Evolutionary conservation across 2,797 vertebrate genomes (phyloP).

Genomic region (Microhierax caerulescens): DNA sequence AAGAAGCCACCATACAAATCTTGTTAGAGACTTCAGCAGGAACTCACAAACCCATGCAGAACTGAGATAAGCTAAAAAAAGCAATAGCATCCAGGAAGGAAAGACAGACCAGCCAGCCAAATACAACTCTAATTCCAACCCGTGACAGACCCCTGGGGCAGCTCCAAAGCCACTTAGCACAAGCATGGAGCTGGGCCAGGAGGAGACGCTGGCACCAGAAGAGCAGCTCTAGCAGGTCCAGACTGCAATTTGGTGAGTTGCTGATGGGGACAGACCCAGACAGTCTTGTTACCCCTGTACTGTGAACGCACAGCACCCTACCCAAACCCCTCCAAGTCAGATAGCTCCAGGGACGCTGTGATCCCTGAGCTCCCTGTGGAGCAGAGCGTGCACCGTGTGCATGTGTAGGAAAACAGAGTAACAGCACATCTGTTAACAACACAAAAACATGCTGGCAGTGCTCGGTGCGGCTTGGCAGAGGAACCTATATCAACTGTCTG

Average conservation of each 20-base stretch:
- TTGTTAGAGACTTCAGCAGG: conserved; percentile 62
- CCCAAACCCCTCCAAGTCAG: fast-evolving
- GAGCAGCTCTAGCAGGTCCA: conserved; percentile 7
- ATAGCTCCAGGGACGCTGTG: not conserved
- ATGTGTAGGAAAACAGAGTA: fast-evolving
- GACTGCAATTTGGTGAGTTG: not conserved
- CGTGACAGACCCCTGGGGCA: conserved; percentile 66
- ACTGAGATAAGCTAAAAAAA: conserved; percentile 69
- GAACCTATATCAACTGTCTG: not conserved
- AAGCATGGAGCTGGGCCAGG: conserved; percentile 43
- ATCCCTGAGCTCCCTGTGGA: not conserved
- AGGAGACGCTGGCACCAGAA: conserved; percentile 13
- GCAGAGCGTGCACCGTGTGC: fast-evolving
- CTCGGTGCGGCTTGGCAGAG: not conserved
- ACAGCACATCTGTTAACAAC: not conserved
- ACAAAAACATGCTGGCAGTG: not conserved
- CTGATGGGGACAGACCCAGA: not conserved
- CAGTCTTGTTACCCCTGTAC: not conserved
- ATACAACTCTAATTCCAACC: conserved; percentile 61
- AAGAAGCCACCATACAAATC: conserved; percentile 69
- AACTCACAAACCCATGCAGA: conserved; percentile 61
- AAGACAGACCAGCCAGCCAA: conserved; percentile 59
- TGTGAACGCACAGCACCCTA: fast-evolving
- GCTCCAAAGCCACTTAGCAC: conserved; percentile 69
- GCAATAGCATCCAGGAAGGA: conserved; percentile 53